Conservation (phyloP, 2,113 vertebrate genomes). For the Neogobius melanostomus region DNA sequence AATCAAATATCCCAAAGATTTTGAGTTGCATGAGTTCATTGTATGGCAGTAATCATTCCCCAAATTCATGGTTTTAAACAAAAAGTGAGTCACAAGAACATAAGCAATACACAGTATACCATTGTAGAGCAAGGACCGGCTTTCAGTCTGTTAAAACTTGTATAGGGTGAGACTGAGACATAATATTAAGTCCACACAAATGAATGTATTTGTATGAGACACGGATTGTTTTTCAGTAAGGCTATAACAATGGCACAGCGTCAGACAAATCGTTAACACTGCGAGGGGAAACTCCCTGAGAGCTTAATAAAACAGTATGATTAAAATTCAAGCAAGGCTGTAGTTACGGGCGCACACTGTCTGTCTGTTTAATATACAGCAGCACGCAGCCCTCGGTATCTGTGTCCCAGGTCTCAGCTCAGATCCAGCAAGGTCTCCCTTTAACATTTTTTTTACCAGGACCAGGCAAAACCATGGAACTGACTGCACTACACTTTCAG, state of each 20-base stretch:
- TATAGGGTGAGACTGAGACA: neutral
- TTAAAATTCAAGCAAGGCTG: constrained; percentile 73
- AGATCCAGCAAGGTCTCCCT: constrained; percentile 59
- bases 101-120: no score
- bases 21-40: no score
- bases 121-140: no score
- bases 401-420: constrained; percentile 57
- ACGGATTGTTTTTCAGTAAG: constrained; percentile 37
- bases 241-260: constrained; percentile 29
- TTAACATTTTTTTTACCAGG: constrained; percentile 57
- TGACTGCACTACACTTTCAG: constrained; percentile 11
- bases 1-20: no score
- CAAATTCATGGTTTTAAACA: no score
- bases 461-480: constrained; percentile 50
- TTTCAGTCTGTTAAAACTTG: neutral
- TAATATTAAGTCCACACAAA: neutral
- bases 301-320: constrained; percentile 72
- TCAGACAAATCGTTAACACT: constrained; percentile 64
- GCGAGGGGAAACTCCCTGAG: constrained; percentile 58
- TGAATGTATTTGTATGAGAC: constrained; percentile 39
- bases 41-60: no score
- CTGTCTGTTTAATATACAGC: constrained; percentile 67
- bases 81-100: no score
- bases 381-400: constrained; percentile 59
- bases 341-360: constrained; percentile 63